Evolutionary conservation across 1,140 invertebrate species (phyloP).

Genomic region (Heterodera schachtii): DNA sequence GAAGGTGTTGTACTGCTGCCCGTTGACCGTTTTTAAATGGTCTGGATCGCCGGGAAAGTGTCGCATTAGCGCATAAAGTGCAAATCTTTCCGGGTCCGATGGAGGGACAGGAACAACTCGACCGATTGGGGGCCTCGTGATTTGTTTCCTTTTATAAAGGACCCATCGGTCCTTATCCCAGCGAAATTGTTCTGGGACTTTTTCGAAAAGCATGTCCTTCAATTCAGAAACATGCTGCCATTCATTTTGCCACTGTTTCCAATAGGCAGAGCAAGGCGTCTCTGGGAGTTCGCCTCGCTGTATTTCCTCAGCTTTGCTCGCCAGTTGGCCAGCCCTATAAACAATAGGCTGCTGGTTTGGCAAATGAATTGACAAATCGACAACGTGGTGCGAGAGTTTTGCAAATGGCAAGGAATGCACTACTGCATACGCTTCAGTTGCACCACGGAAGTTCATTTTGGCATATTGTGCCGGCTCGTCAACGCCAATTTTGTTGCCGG

Average conservation of each 20-base stretch:
- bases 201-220: too few relatives aligned
- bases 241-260: not conserved
- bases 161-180: too few relatives aligned
- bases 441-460: constrained; percentile 11
- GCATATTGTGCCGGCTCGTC: constrained; percentile 23
- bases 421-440: not conserved
- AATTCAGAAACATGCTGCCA: not conserved
- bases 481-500: not conserved
- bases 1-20: too few relatives aligned
- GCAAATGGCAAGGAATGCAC: not conserved
- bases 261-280: not conserved
- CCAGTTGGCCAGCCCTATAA: not conserved
- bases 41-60: not conserved
- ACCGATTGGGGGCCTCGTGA: not conserved
- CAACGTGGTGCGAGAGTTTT: not conserved
- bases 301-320: not conserved
- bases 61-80: not conserved
- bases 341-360: constrained; percentile 3
- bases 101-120: not conserved
- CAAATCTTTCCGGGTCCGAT: not conserved
- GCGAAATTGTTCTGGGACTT: too few relatives aligned
- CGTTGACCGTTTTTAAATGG: too few relatives aligned
- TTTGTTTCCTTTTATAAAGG: not conserved
- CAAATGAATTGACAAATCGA: constrained; percentile 2
- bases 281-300: not conserved